Evolutionary conservation across 1,140 invertebrate genomes (phyloP).

Genomic region (Drosophila guanche): DNA sequence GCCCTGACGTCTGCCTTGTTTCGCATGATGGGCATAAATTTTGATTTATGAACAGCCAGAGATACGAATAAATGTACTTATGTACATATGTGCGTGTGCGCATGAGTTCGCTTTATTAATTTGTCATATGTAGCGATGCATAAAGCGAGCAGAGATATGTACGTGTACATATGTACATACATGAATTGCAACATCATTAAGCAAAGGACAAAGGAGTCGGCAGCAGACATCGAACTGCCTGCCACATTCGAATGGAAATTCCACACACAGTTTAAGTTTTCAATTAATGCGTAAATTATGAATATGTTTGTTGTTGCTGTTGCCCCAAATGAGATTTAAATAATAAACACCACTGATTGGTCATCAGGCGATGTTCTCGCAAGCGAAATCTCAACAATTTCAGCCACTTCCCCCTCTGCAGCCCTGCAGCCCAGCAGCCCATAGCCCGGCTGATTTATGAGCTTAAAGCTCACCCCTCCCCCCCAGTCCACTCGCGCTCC

Average conservation of each 20-base stretch:
- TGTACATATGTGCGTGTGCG: conserved; percentile 18
- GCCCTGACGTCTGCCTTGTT: conserved; percentile 47
- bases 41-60: conserved; percentile 66
- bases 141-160: conserved; percentile 51
- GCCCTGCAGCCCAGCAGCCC: neutral
- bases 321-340: conserved; percentile 60
- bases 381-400: conserved; percentile 1
- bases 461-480: neutral
- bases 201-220: conserved; percentile 41
- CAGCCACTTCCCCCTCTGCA: conserved; percentile 7
- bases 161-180: conserved; percentile 1
- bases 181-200: conserved; percentile 52
- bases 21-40: conserved; percentile 66
- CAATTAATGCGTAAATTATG: conserved; percentile 72
- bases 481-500: neutral
- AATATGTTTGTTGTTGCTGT: conserved; percentile 14
- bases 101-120: conserved; percentile 65
- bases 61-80: conserved; percentile 19
- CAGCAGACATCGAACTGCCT: neutral
- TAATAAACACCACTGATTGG: conserved; percentile 58
- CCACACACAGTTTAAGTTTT: conserved; percentile 54
- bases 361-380: neutral
- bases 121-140: conserved; percentile 74
- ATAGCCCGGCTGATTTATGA: conserved; percentile 34
- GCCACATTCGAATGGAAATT: neutral